A percentile compares a stretch with the other conserved stretches of the same genome.
Evolutionary conservation across 2,797 vertebrate species (phyloP).

Genomic region (Acipenser transmontanus): DNA sequence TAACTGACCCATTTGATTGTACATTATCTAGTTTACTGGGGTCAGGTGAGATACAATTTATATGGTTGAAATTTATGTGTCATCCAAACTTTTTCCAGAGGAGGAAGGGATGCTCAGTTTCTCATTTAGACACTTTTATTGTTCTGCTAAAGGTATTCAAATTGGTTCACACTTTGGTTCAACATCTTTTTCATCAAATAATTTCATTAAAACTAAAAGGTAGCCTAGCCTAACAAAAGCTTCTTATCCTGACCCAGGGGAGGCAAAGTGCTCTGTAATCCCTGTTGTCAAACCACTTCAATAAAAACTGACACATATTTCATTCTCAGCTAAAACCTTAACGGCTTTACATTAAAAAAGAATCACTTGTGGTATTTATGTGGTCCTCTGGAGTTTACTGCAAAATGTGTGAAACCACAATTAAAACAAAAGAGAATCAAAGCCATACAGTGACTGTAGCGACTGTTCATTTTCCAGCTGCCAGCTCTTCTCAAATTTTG

Average conservation of each 20-base stretch:
- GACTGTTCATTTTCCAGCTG: not conserved
- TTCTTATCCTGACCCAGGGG: slow-evolving; percentile 9
- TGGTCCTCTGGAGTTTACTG: not conserved
- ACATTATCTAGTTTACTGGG: slow-evolving; percentile 25
- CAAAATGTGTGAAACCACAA: slow-evolving; percentile 15
- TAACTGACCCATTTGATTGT: slow-evolving; percentile 16
- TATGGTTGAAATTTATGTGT: not conserved
- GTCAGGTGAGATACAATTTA: slow-evolving; percentile 29
- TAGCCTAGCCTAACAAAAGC: slow-evolving; percentile 9
- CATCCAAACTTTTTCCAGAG: no score
- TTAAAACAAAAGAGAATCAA: not conserved
- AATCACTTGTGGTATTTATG: no score
- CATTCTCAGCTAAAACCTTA: no score
- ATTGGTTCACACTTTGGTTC: no score
- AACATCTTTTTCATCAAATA: no score
- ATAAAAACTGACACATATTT: no score
- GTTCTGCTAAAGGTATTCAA: no score
- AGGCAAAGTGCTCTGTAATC: slow-evolving; percentile 18
- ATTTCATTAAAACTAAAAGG: not conserved
- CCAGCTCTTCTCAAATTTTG: no score
- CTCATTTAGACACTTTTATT: no score
- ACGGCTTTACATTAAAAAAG: no score
- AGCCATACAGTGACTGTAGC: not conserved
- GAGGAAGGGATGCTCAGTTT: no score
- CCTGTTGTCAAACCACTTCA: no score